phyloP scores from a whole-genome alignment of 1,140 invertebrate species.

The Campoletis sonorensis region DNA sequence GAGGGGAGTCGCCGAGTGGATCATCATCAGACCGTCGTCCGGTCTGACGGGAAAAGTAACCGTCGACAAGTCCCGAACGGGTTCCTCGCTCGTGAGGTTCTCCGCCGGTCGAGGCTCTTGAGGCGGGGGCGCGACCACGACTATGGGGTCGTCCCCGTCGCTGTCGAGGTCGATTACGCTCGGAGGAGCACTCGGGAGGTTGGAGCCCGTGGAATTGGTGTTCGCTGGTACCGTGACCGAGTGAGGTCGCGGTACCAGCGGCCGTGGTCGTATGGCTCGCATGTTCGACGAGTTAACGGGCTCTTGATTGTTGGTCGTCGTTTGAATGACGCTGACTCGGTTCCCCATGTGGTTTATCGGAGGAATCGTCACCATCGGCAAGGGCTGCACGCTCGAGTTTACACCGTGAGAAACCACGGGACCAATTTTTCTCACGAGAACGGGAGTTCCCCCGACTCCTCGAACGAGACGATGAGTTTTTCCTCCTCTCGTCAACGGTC shows the following conservation, averaged over 20 bases:
- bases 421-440: constrained; percentile 42
- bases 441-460: not conserved
- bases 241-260: not conserved
- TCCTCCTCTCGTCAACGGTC: constrained; percentile 14
- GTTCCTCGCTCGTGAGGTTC: not conserved
- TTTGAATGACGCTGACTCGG: constrained; percentile 9
- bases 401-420: not conserved
- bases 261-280: not conserved
- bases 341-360: constrained; percentile 38
- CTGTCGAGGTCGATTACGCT: constrained; percentile 72
- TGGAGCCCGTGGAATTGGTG: constrained; percentile 8
- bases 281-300: not conserved
- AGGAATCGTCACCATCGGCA: constrained; percentile 69
- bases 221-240: no score
- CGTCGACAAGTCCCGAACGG: constrained; percentile 7
- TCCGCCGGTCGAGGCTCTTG: no score
- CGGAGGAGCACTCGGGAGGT: constrained; percentile 35
- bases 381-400: constrained; percentile 16
- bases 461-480: constrained; percentile 39
- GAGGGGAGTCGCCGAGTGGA: not conserved
- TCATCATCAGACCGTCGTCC: constrained; percentile 18
- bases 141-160: constrained; percentile 56
- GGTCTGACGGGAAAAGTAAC: not conserved
- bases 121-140: not conserved
- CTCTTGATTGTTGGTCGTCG: not conserved